Base-by-base conservation (phyloP, 1,140 invertebrate species). In the Vanessa tameamea region DNA sequence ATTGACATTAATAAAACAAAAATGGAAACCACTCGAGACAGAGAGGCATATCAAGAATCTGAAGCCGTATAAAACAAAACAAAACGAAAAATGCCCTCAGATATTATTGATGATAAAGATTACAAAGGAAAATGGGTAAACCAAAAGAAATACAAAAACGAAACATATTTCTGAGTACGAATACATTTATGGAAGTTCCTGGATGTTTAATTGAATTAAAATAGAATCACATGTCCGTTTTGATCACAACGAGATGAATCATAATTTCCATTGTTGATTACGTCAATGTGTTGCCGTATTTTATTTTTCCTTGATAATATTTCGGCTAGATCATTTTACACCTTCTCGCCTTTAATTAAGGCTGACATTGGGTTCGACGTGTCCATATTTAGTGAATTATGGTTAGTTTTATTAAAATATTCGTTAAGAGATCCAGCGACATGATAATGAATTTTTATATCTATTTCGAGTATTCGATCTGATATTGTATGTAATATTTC, bases 171-270 rank as follows among this genome's bases (percentile, higher is more conserved):
- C 76, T 80, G 78, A 83, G 84, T 81, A 82, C 78, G 76, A 51
- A 66, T 71, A 61, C 82, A 67, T 78, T 85, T 85, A 87, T 85
- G 86, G 85, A 85, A 79, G 87, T 86, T 88, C 85, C 86, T 87
- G 80, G 80, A 81, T 86, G 86, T 82, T 82, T 89, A 91, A 89
- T 91, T 89, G 86, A 89, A 87, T 91, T 85, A 87, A 89, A 89
- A 89, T 89, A 88, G 84, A 87, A 84, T 89, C 83, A 86, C 82
- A 81, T 82, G 79, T 82, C 82, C 80, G 81, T 43, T 88, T 88
- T 51, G 48, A 31, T 87, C 85, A 83, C 85, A 81, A 72, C 66
- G 51, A 85, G 84, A 89, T 89, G 89, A 91, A 87, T 89, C 87
- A 91, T 85, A 67, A 57, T 57, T 16, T 81, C 78, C 76, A 76